Evolutionary conservation across 2,888 invertebrate genomes (phyloP).

Genomic region (Amaurobius ferox): DNA sequence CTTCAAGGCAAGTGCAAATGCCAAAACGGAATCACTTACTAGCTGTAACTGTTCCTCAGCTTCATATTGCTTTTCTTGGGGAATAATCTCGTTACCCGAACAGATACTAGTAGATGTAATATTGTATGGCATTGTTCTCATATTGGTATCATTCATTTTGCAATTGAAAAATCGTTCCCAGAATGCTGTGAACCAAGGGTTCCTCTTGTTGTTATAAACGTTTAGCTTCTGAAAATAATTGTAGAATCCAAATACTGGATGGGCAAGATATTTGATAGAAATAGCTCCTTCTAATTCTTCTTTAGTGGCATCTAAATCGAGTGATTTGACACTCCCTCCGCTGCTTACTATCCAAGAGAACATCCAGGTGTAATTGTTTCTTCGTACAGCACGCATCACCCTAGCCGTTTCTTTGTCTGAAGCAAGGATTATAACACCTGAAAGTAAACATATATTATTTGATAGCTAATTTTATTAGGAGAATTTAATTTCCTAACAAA

Average conservation of each 20-base stretch:
- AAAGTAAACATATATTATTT: too few relatives aligned
- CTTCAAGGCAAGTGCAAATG: slow-evolving; percentile 89
- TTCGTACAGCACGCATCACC: slow-evolving; percentile 93
- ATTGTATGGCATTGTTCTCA: slow-evolving; percentile 91
- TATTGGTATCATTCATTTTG: slow-evolving; percentile 83
- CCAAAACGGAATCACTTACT: slow-evolving; percentile 96
- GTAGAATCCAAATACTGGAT: slow-evolving; percentile 90
- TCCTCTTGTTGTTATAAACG: slow-evolving; percentile 90
- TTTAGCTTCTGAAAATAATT: slow-evolving; percentile 90
- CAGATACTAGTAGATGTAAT: slow-evolving; percentile 84
- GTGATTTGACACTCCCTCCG: slow-evolving; percentile 91
- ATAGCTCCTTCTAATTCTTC: slow-evolving; percentile 94
- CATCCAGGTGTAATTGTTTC: slow-evolving; percentile 89
- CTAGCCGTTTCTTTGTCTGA: slow-evolving; percentile 98
- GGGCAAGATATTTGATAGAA: slow-evolving; percentile 95
- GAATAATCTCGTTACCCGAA: slow-evolving; percentile 86
- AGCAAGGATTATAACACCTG: slow-evolving; percentile 95
- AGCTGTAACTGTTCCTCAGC: slow-evolving; percentile 96
- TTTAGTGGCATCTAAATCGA: slow-evolving; percentile 92
- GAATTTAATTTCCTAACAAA: too few relatives aligned
- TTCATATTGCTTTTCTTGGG: slow-evolving; percentile 84
- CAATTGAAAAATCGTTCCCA: slow-evolving; percentile 97
- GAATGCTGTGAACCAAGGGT: slow-evolving; percentile 98
- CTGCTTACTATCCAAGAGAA: slow-evolving; percentile 98
- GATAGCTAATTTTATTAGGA: too few relatives aligned